These are phyloP conservation scores for Hydropotes inermis DNA, from an alignment of 2,113 vertebrate genomes.

Conservation along the genomic window DNA sequence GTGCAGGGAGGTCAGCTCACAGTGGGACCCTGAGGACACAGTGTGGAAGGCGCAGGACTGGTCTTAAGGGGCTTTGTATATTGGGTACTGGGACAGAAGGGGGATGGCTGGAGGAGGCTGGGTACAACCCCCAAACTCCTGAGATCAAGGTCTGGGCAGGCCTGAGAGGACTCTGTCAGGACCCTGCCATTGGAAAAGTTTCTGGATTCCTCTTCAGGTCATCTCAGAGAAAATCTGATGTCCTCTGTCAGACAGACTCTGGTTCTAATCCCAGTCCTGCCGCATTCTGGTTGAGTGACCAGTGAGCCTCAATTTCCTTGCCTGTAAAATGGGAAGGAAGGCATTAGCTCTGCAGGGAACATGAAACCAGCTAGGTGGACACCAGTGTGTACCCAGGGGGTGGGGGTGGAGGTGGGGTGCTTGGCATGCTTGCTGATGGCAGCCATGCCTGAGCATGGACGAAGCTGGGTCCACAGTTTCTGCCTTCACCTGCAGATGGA, in stretches of 20 bases:
- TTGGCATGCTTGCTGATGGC: background rate
- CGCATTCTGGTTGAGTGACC: background rate
- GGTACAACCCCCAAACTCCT: background rate
- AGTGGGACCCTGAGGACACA: rapidly evolving
- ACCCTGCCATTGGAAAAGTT: background rate
- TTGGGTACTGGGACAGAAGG: background rate
- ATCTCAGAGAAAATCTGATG: background rate
- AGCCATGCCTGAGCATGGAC: rapidly evolving
- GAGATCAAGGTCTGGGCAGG: background rate
- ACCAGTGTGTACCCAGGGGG: rapidly evolving
- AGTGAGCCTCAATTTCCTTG: background rate
- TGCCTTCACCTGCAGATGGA: background rate
- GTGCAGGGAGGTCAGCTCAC: background rate
- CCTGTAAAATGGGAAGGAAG: background rate
- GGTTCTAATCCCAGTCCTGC: background rate
- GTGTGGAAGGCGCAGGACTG: rapidly evolving
- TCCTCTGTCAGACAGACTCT: background rate
- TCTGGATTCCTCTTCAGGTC: background rate
- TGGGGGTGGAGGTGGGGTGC: rapidly evolving
- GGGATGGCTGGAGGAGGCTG: background rate
- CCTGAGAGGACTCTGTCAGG: background rate
- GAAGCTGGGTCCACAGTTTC: background rate
- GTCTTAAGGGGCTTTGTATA: background rate
- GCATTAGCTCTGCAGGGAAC: background rate
- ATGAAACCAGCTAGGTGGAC: background rate